A percentile compares a stretch with the other conserved stretches of the same genome.
Conservation (phyloP, 2,888 invertebrate genomes). For the Cepaea hortensis region DNA sequence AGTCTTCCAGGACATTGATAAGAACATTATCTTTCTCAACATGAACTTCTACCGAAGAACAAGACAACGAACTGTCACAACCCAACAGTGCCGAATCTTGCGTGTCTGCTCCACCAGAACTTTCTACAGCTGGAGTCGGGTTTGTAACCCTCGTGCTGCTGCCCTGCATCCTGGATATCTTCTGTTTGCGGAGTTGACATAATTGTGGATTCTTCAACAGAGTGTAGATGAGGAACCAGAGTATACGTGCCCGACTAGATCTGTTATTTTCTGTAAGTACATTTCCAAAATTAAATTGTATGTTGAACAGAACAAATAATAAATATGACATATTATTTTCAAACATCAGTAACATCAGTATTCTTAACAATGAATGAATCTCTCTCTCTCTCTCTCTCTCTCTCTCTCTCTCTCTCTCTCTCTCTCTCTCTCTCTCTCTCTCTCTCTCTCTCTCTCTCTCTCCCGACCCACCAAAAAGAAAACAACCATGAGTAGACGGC, state of each 20-base stretch:
- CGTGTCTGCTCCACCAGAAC: neutral
- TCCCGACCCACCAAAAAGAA: too few species aligned
- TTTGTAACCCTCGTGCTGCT: neutral
- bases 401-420: too few species aligned
- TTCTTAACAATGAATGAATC: neutral
- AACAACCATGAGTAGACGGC: too few species aligned
- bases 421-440: too few species aligned
- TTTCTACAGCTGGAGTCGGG: neutral
- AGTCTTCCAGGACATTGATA: neutral
- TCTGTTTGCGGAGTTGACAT: conserved; percentile 28
- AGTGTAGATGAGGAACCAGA: conserved; percentile 36
- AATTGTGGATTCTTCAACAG: conserved; percentile 39
- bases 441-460: too few species aligned
- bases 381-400: too few species aligned
- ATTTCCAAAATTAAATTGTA: neutral
- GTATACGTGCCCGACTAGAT: neutral
- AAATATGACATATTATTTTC: neutral
- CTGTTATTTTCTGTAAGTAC: neutral
- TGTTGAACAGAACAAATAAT: neutral
- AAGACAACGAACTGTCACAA: neutral
- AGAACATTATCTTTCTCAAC: neutral
- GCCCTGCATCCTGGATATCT: neutral
- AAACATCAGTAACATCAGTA: neutral
- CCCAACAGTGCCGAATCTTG: neutral
- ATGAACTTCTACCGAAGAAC: neutral